These are phyloP conservation scores for Macrostomum cliftonense DNA, from an alignment of 2,888 invertebrate species.

Conservation along the genomic window DNA sequence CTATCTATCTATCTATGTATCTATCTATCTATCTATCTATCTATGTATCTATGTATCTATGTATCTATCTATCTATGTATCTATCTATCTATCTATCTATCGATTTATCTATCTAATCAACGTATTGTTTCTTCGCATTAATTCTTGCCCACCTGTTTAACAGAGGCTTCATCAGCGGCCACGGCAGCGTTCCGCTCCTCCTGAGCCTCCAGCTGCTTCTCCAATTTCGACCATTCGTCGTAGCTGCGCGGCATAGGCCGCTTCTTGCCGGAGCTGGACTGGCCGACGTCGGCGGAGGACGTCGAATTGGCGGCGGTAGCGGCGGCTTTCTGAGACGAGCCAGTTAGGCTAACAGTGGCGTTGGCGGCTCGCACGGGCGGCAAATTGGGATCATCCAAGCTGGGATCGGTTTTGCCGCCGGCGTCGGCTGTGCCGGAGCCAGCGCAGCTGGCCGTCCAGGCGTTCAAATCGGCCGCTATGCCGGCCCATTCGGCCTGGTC, in stretches of 20 bases:
- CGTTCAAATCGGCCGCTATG: constrained; percentile 43
- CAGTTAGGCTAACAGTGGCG: not conserved
- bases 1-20: too few relatives aligned
- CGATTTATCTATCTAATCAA: too few relatives aligned
- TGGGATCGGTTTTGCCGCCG: too few relatives aligned
- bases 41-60: too few relatives aligned
- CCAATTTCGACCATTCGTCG: constrained; percentile 5
- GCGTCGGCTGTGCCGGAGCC: too few relatives aligned
- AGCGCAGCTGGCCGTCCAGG: constrained; percentile 13
- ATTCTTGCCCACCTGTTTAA: not conserved
- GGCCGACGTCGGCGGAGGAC: too few relatives aligned
- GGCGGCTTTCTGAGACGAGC: not conserved
- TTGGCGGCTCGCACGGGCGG: not conserved
- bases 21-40: too few relatives aligned
- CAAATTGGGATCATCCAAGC: not conserved
- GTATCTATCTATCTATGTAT: too few relatives aligned
- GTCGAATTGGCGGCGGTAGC: too few relatives aligned
- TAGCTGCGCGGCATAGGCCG: constrained; percentile 1
- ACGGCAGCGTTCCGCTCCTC: not conserved
- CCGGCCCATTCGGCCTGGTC: constrained; percentile 37
- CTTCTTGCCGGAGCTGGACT: too few relatives aligned
- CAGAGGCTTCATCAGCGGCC: not conserved
- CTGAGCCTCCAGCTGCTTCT: not conserved
- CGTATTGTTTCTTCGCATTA: too few relatives aligned
- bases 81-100: too few relatives aligned